Evolutionary conservation across 1,140 invertebrate genomes (phyloP).

Genomic region (Caenorhabditis remanei): DNA sequence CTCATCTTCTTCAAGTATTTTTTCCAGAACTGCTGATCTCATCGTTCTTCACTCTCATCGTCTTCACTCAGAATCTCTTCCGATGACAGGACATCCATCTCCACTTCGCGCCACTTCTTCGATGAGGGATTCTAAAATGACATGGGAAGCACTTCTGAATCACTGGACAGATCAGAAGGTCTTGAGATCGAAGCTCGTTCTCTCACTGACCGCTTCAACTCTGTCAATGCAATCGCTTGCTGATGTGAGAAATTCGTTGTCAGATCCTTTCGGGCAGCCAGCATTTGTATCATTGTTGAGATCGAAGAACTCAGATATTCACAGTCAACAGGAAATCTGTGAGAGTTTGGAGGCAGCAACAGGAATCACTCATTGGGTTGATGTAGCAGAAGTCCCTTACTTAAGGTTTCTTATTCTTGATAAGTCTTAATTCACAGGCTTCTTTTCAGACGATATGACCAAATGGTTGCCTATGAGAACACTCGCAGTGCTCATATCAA

Average conservation of each 20-base stretch:
- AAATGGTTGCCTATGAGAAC: constrained; percentile 43
- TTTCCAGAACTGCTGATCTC: constrained; percentile 2
- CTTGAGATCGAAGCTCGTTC: not conserved
- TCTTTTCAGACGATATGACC: constrained; percentile 39
- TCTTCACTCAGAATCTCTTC: constrained; percentile 20
- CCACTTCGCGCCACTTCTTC: constrained; percentile 32
- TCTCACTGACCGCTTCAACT: constrained; percentile 5
- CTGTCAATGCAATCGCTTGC: constrained; percentile 10
- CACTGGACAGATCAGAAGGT: not conserved
- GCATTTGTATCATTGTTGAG: not conserved
- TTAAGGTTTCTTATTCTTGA: not conserved
- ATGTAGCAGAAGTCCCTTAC: constrained; percentile 22
- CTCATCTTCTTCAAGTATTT: not conserved
- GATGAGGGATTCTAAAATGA: constrained; percentile 18
- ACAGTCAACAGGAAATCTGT: constrained; percentile 39
- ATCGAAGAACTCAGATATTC: constrained; percentile 15
- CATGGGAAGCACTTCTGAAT: constrained; percentile 1
- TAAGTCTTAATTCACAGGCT: not conserved
- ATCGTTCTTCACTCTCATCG: constrained; percentile 32
- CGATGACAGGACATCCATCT: constrained; percentile 14
- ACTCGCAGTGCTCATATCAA: constrained; percentile 1
- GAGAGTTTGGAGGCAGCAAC: constrained; percentile 21
- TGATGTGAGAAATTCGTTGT: not conserved
- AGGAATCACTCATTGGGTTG: constrained; percentile 45
- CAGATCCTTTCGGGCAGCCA: constrained; percentile 26